Percentiles rank a stretch among this genome's conserved stretches.
Conservation (phyloP, 2,888 invertebrate species). For the Cataglyphis livida region DNA sequence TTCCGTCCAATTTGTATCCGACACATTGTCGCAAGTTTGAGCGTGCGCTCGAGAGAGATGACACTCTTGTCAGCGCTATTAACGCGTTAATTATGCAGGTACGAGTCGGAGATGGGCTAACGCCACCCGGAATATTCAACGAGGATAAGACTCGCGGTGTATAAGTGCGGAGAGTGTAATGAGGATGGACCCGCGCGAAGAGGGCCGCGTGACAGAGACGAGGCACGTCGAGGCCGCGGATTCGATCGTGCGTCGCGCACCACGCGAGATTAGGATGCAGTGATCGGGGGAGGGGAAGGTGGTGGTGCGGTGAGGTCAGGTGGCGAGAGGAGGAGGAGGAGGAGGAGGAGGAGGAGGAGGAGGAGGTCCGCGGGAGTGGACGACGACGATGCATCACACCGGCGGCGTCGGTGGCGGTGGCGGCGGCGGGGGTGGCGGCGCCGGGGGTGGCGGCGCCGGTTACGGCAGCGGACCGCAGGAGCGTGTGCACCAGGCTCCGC, state of each 20-base stretch:
- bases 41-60: not conserved
- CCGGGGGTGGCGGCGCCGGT: constrained; percentile 75
- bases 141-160: constrained; percentile 14
- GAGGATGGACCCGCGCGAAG: constrained; percentile 60
- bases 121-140: not conserved
- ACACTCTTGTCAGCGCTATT: not conserved
- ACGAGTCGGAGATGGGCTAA: constrained; percentile 36
- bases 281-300: constrained; percentile 66
- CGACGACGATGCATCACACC: constrained; percentile 81
- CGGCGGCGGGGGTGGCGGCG: constrained; percentile 79
- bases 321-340: constrained; percentile 48
- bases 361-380: constrained; percentile 58
- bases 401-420: constrained; percentile 75
- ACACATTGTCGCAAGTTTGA: constrained; percentile 7
- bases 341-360: constrained; percentile 54
- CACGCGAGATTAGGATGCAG: constrained; percentile 65
- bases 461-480: constrained; percentile 83
- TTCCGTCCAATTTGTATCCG: constrained; percentile 1
- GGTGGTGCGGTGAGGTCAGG: constrained; percentile 59
- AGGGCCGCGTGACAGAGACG: constrained; percentile 62
- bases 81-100: constrained; percentile 25
- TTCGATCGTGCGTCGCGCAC: constrained; percentile 56
- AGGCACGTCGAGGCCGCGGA: constrained; percentile 56
- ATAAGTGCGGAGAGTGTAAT: constrained; percentile 14
- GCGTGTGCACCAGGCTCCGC: constrained; percentile 79